phyloP scores from a whole-genome alignment of 2,113 vertebrate species.

The Otocyon megalotis region DNA sequence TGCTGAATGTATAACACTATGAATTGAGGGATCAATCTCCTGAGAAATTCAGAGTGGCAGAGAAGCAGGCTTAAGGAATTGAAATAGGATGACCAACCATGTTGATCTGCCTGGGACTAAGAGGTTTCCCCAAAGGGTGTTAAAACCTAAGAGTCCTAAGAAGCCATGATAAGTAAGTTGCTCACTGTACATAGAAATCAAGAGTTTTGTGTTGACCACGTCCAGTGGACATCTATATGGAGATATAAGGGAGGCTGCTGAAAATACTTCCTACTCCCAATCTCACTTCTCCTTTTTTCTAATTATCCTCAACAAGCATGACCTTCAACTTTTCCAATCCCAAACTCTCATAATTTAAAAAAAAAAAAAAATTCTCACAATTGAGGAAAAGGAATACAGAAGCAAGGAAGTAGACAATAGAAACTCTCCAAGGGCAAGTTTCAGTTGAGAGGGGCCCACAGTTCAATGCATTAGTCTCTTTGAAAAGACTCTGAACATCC shows the following conservation, averaged over 20 bases:
- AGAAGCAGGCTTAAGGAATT: neutral
- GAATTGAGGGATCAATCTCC: neutral
- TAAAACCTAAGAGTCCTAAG: neutral
- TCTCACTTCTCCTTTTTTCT: neutral
- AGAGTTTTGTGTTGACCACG: neutral
- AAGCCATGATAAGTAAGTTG: neutral
- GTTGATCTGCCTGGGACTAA: neutral
- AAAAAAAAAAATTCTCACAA: neutral
- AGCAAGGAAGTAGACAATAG: neutral
- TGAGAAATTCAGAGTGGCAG: neutral
- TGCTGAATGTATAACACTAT: neutral
- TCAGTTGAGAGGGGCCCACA: neutral
- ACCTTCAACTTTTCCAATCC: neutral
- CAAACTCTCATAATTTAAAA: neutral
- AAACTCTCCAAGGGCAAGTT: neutral
- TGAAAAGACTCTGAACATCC: slow-evolving; percentile 1
- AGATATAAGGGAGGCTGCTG: neutral
- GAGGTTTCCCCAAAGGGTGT: too few species aligned
- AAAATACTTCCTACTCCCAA: neutral
- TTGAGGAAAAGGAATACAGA: neutral
- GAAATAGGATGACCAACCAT: neutral
- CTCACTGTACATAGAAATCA: neutral
- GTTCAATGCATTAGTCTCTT: neutral
- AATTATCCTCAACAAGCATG: slow-evolving; percentile 35
- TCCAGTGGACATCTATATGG: neutral